These are phyloP conservation scores for Eueides isabella DNA, from an alignment of 1,140 invertebrate species.

Conservation along the genomic window DNA sequence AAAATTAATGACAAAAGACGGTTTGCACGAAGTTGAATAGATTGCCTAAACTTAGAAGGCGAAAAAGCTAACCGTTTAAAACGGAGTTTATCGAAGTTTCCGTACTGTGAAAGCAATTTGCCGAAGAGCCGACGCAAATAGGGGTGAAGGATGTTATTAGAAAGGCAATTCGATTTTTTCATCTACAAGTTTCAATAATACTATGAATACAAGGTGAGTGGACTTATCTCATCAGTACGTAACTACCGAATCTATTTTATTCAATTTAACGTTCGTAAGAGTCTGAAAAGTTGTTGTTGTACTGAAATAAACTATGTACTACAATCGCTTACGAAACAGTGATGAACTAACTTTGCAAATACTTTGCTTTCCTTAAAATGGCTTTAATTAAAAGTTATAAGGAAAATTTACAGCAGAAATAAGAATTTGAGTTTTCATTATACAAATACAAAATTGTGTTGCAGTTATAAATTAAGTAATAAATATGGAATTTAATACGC, in stretches of 20 bases:
- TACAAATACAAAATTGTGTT: background rate
- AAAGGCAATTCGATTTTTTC: conserved; percentile 37
- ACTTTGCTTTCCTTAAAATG: background rate
- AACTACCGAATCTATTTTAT: background rate
- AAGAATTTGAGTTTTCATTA: background rate
- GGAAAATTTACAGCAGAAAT: background rate
- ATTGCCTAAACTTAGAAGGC: conserved; percentile 23
- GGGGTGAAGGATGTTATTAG: conserved; percentile 40
- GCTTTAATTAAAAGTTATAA: conserved; percentile 3
- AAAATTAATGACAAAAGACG: conserved; percentile 19
- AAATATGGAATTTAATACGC: conserved; percentile 6
- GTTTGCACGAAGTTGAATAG: conserved; percentile 17
- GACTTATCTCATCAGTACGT: background rate
- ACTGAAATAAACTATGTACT: background rate
- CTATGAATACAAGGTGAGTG: conserved; percentile 25
- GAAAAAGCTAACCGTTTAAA: conserved; percentile 37
- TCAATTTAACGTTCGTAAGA: conserved; percentile 15
- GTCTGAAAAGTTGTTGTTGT: background rate
- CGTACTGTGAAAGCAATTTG: conserved; percentile 43
- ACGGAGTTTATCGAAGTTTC: conserved; percentile 29
- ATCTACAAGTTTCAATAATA: conserved; percentile 33
- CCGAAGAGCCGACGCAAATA: conserved; percentile 37
- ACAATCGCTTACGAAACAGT: background rate
- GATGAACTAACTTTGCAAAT: background rate
- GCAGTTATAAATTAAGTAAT: background rate